Evolutionary conservation across 1,140 invertebrate species (phyloP), one percentile per base, ranked within the genome.

Genomic region (Bombus confusus): DNA sequence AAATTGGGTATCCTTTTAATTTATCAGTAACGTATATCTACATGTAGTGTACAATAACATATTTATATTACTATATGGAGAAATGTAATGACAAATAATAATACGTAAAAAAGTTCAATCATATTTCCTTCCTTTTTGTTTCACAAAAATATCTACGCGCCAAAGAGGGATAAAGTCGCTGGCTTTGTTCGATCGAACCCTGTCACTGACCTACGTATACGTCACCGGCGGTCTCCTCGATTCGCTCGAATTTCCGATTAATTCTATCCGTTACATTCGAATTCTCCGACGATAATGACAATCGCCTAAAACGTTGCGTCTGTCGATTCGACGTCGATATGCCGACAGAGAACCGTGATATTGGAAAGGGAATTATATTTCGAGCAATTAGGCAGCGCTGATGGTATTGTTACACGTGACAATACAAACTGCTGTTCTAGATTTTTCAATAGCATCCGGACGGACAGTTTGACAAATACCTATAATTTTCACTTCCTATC

Each of bases 231-330:
- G 43, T 18, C 37, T 34, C 52, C 64, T 41, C 62, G 73, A 74
- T 76, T 68, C 76, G 37, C 64, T 86, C 71, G 71, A 72, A 75
- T 86, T 81, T 80, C 64, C 73, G 41, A 86, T 86, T 66, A 86
- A 77, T 87, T 31, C 72, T 66, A 37, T 77, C 59, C 57, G 73
- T 81, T 86, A 76, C 62, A 34, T 43, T 39, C 41, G 43, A 37
- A 84, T 72, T 39, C 52, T 37, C 43, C 57, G 47, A 31, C n/a
- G 66, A 76, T 80, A 86, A 87, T 77, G 86, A 64, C 83, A 59
- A 75, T 75, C 64, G 34, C 3, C 71, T 5, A 34, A n/a, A 57
- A 34, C 28, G 12, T 68, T 22, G n/a, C 57, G 18, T 43, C 43
- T 15, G 28, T 25, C 25, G 37, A 71, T 71, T 28, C 22, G 34